Evolutionary conservation across 2,888 invertebrate species (phyloP), one percentile per base, ranked within the genome.

Genomic region (Synergus umbraculus): DNA sequence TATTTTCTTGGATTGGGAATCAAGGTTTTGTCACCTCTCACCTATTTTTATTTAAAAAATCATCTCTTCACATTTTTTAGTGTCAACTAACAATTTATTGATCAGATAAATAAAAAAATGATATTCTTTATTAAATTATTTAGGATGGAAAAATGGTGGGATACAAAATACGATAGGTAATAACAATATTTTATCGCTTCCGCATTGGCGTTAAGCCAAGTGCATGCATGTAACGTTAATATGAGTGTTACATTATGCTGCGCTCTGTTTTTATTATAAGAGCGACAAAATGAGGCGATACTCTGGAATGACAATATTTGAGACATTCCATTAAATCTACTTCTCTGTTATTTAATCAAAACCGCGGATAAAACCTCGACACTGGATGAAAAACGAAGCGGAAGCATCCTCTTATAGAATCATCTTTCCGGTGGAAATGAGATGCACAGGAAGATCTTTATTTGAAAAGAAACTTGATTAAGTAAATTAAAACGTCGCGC

Each of bases 261-360:
- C 43, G 12, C 13, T 67, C 46, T 46, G 44, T 67, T 43, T 73
- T 54, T 54, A 49, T 54, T 37, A 49, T 54, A 65, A 13, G 46
- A 15, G 9, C 49, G 49, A 73, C 73, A 73, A 37, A 49, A 54
- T 73, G 54, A 73, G 73, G 46, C 67, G 67, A 7, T 44, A 3
- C 67, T 29, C 29, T 69, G 29, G 67, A 49, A 73, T 73, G 54
- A 73, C 41, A 73, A 66, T 66, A 66, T 66, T 73, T 49, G 15
- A 73, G 29, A 46, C 13, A 67, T 67, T 67, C 46, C 67, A 67
- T 44, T 46, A 46, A 41, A 44, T 46, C 44, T 22, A 13, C 67
- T 67, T 22, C 67, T 46, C 46, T 46, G 18, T 46, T 44, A 10
- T 46, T 67, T 46, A 22, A 67, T 67, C 37, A 15, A 9, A 15